Percentiles rank a stretch among this genome's conserved stretches.
phyloP scores from a whole-genome alignment of 2,888 invertebrate species.

The Thumatha senex region DNA sequence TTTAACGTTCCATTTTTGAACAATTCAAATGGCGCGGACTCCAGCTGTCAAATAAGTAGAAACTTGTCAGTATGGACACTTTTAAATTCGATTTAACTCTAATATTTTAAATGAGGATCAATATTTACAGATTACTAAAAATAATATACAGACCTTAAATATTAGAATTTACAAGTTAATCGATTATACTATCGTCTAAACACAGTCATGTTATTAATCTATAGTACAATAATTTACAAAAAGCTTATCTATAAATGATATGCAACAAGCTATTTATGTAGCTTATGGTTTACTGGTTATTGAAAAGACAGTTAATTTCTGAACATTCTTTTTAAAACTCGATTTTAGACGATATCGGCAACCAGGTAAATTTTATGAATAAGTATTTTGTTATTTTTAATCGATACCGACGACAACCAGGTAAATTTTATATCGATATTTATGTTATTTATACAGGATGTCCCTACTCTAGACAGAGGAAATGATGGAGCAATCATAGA shows the following conservation, averaged over 20 bases:
- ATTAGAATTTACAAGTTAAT: slow-evolving; percentile 53
- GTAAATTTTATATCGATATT: slow-evolving; percentile 6
- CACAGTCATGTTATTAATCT: slow-evolving; percentile 71
- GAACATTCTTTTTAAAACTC: slow-evolving; percentile 8
- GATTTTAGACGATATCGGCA: slow-evolving; percentile 5
- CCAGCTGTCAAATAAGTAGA: slow-evolving; percentile 26
- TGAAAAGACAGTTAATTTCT: slow-evolving; percentile 22
- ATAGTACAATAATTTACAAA: slow-evolving; percentile 81
- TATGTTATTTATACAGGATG: background rate
- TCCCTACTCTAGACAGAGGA: too few species aligned
- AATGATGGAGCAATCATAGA: too few species aligned
- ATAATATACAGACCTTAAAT: slow-evolving; percentile 64
- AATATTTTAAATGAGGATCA: slow-evolving; percentile 45
- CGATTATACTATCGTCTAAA: slow-evolving; percentile 60
- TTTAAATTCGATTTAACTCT: slow-evolving; percentile 32
- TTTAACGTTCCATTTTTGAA: background rate
- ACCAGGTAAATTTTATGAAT: slow-evolving; percentile 3
- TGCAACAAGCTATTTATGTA: slow-evolving; percentile 72
- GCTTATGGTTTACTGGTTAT: slow-evolving; percentile 32
- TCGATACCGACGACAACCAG: too few species aligned
- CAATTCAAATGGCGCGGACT: slow-evolving; percentile 27
- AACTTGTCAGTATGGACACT: slow-evolving; percentile 22
- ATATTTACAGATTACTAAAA: slow-evolving; percentile 72
- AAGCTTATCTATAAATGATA: slow-evolving; percentile 79
- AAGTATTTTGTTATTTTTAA: background rate